These are phyloP conservation scores for Nanger granti DNA, from an alignment of 2,113 vertebrate genomes.

Conservation along the genomic window DNA sequence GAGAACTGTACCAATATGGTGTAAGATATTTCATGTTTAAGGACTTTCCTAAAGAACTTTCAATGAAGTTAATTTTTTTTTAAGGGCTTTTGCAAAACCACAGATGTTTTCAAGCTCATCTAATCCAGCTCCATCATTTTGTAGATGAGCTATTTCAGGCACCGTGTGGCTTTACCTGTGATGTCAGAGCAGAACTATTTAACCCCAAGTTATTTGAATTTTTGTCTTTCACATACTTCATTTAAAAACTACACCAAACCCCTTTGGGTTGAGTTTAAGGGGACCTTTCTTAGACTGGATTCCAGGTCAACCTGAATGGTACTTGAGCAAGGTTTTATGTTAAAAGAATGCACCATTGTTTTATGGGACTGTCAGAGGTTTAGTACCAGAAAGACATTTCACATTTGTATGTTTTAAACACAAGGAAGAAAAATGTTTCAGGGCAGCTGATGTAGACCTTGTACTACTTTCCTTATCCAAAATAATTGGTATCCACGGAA, in stretches of 20 bases:
- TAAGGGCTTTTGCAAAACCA: background rate
- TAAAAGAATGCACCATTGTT: background rate
- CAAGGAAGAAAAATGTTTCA: background rate
- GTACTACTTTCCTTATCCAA: background rate
- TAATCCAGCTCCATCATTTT: background rate
- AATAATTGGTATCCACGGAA: constrained; percentile 29
- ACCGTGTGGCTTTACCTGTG: background rate
- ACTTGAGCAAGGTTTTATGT: background rate
- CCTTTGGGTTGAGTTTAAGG: background rate
- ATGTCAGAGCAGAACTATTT: background rate
- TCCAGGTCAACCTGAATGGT: background rate
- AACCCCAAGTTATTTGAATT: background rate
- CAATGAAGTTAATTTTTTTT: background rate
- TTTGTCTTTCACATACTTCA: background rate
- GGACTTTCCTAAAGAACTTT: background rate
- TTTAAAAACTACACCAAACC: background rate
- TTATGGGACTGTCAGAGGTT: background rate
- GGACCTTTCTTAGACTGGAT: background rate
- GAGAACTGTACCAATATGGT: background rate
- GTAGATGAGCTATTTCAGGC: background rate
- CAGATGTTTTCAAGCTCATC: background rate
- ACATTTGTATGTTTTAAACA: background rate
- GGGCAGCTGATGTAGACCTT: background rate
- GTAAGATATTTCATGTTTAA: background rate
- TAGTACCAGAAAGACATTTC: background rate